Evolutionary conservation across 2,888 invertebrate genomes (phyloP), one percentile per base, ranked within the genome.

Genomic region (Hermaeophaga mercurialis): DNA sequence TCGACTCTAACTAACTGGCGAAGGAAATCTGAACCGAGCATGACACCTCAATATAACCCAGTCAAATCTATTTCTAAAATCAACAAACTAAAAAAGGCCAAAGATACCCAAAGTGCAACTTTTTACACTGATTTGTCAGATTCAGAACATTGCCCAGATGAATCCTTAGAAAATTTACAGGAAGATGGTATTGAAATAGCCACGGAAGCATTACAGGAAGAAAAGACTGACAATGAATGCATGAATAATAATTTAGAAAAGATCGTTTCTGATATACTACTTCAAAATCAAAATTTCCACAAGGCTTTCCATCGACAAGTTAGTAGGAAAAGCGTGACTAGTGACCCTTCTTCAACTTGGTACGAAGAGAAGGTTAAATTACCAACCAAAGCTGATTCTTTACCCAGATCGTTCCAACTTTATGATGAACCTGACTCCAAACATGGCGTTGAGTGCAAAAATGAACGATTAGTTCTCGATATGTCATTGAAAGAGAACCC

Each of bases 251-350:
- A 84, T 44, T 80, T 87, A 66, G 88, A 90, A 76, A 82, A 91
- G 76, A 87, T 94, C 43, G 91, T 94, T 45, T 87, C 91, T 0
- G 91, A 91, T 71, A 79, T 93, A 9, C 78, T 94, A 3, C 86
- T 91, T 84, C 89, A 91, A 72, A 91, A 89, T 70, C 84, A 88
- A 66, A 91, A 91, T 61, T 91, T 92, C 64, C 89, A 91, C 64
- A 86, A 89, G 62, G 81, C 91, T 2, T 43, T 15, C 43, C 28
- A 54, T 46, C 54, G 52, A 12, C 59, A 55, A 44, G 58, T 56
- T 44, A 58, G 59, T 28, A 85, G 89, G 60, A 82, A 77, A 75
- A 78, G 78, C 67, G 76, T 71, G 67, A 70, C 73, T 22, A 74
- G 72, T 49, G 75, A 76, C 52, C 73, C 73, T 3, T 68, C 88